A percentile compares a stretch with the other conserved stretches of the same genome.
phyloP scores from a whole-genome alignment of 2,888 invertebrate genomes.

The Acanthopleura granulata region DNA sequence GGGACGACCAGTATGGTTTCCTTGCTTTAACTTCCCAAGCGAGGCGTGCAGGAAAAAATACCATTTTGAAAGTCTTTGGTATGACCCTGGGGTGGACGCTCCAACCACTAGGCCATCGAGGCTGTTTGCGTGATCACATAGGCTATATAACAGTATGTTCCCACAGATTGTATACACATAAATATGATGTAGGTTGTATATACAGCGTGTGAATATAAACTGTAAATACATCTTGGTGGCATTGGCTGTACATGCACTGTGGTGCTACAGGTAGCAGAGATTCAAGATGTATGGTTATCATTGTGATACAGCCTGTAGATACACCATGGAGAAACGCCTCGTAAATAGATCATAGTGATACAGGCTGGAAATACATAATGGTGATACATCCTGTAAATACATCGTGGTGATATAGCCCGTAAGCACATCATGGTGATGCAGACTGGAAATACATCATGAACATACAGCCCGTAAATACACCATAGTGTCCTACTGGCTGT shows the following conservation, averaged over 20 bases:
- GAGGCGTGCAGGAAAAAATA: too few species aligned
- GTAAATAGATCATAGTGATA: background rate
- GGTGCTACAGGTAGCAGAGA: background rate
- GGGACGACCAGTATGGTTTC: too few species aligned
- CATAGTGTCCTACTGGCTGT: too few species aligned
- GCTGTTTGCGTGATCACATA: too few species aligned
- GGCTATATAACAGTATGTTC: too few species aligned
- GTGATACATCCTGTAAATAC: background rate
- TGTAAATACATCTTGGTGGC: background rate
- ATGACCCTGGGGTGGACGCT: too few species aligned
- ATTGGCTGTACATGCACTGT: background rate
- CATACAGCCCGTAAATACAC: background rate
- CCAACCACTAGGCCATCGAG: too few species aligned
- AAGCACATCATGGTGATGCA: background rate
- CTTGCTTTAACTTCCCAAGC: too few species aligned
- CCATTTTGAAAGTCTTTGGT: too few species aligned
- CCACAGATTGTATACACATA: too few species aligned
- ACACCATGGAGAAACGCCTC: background rate
- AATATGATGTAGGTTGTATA: too few species aligned
- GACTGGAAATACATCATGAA: background rate
- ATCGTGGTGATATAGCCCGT: background rate
- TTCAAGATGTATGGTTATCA: background rate
- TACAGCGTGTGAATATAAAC: too few species aligned
- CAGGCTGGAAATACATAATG: background rate
- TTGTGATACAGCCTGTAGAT: background rate